These are phyloP conservation scores for Percopsis transmontana DNA, from an alignment of 2,113 vertebrate species.

Conservation along the genomic window DNA sequence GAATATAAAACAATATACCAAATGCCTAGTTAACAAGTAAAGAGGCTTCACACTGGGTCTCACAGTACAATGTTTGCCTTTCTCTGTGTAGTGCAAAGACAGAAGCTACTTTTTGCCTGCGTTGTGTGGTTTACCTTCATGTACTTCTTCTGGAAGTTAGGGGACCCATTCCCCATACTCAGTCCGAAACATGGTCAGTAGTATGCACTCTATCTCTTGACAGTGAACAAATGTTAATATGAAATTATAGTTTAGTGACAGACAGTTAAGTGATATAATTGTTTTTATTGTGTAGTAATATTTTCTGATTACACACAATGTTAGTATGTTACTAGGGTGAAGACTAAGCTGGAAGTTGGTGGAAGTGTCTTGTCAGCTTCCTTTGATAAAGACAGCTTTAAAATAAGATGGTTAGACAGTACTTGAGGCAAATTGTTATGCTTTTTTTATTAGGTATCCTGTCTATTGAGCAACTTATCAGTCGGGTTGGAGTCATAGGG, in stretches of 20 bases:
- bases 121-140: conserved; percentile 97
- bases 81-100: conserved; percentile 85
- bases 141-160: conserved; percentile 99
- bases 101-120: conserved; percentile 91
- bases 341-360: too few species aligned
- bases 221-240: background rate
- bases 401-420: background rate
- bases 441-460: conserved; percentile 85
- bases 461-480: conserved; percentile 98
- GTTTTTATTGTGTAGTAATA: background rate
- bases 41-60: background rate
- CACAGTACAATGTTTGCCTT: background rate
- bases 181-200: conserved; percentile 96
- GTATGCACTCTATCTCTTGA: background rate
- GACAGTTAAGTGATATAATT: background rate
- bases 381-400: background rate
- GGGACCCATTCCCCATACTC: conserved; percentile 97
- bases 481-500: conserved; percentile 95
- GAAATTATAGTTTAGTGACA: background rate
- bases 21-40: too few species aligned
- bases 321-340: too few species aligned
- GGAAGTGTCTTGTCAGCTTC: too few species aligned
- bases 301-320: too few species aligned
- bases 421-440: background rate
- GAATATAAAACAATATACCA: too few species aligned